A percentile compares a stretch with the other conserved stretches of the same genome.
phyloP scores from a whole-genome alignment of 2,888 invertebrate genomes.

The Neoaliturus tenellus region DNA sequence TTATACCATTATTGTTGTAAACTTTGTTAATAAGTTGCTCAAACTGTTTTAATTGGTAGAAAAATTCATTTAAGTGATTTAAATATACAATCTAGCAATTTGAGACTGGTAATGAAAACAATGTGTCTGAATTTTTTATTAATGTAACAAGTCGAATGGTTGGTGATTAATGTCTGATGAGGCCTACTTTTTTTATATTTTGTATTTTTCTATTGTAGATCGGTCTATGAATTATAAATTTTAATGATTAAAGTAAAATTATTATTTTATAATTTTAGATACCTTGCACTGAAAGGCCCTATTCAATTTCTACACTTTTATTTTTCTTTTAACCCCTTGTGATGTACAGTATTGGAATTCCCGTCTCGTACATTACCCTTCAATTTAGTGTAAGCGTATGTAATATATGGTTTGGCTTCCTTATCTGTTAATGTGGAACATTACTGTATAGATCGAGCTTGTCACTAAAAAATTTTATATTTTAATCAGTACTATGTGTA shows the following conservation, averaged over 20 bases:
- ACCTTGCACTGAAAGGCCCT: conserved; percentile 4
- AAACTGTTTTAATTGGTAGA: background rate
- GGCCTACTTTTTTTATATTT: conserved; percentile 24
- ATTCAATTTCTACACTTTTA: background rate
- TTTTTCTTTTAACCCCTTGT: background rate
- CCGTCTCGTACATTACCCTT: background rate
- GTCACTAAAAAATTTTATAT: background rate
- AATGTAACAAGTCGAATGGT: background rate
- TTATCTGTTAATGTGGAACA: background rate
- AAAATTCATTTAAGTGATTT: background rate
- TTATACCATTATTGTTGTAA: background rate
- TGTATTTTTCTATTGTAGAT: background rate
- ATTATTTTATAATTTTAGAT: background rate
- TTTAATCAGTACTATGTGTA: background rate
- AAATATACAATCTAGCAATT: background rate
- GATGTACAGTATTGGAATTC: background rate
- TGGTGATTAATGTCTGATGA: background rate
- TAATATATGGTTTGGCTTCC: conserved; percentile 34
- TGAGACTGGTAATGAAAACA: background rate
- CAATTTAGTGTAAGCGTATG: conserved; percentile 9
- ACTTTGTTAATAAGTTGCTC: background rate
- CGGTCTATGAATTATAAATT: background rate
- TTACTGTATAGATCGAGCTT: background rate
- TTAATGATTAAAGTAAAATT: background rate
- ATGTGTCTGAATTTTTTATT: conserved; percentile 9